A percentile compares a stretch with the other conserved stretches of the same genome.
Evolutionary conservation across 2,113 vertebrate genomes (phyloP).

Genomic region (Anhinga rufa): DNA sequence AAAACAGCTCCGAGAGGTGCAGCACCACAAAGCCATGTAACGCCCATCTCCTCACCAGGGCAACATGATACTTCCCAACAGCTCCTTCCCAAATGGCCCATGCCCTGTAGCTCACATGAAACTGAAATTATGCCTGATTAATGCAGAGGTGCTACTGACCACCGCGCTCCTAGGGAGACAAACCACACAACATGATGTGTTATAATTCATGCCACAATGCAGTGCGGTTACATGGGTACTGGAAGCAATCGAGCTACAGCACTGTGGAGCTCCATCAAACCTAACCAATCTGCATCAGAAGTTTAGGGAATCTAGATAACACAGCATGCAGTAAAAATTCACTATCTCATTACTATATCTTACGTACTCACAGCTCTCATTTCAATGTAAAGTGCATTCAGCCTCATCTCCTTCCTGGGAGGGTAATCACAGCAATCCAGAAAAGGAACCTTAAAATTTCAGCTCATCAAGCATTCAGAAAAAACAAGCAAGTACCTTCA

Average conservation of each 20-base stretch:
- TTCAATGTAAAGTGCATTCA: background rate
- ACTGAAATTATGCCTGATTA: background rate
- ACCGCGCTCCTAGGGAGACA: background rate
- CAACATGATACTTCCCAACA: background rate
- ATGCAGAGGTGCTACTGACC: background rate
- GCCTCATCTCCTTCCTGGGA: background rate
- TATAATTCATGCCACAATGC: too few relatives aligned
- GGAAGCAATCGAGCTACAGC: background rate
- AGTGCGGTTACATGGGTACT: accelerated
- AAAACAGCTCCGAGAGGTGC: background rate
- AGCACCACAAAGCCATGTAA: background rate
- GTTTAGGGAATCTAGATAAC: background rate
- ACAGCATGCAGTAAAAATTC: background rate
- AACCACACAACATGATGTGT: accelerated
- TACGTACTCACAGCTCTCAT: background rate
- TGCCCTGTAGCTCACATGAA: background rate
- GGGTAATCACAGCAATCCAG: background rate
- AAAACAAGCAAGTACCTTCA: background rate
- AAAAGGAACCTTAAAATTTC: background rate
- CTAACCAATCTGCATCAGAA: accelerated
- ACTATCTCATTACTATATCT: too few relatives aligned
- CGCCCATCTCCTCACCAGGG: background rate
- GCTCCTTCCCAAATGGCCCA: background rate
- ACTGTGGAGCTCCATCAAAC: background rate
- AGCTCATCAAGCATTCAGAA: background rate